Evolutionary conservation across 2,797 vertebrate genomes (phyloP).

Genomic region (Sebastes minor): DNA sequence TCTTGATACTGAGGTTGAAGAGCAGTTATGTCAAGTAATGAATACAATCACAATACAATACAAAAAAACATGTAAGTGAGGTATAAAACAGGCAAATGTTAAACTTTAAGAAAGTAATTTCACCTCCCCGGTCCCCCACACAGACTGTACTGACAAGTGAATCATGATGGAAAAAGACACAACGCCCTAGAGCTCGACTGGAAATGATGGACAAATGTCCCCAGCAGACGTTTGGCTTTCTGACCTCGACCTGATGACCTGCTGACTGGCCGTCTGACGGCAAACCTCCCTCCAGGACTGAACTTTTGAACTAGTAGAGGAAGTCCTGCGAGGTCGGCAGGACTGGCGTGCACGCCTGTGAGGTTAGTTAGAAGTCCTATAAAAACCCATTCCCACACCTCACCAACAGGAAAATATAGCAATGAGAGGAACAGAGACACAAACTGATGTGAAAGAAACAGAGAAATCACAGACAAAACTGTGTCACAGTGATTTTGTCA

Average conservation of each 20-base stretch:
- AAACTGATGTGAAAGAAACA: neutral
- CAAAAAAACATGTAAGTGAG: neutral
- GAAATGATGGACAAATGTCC: conserved; percentile 17
- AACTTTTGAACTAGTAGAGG: conserved; percentile 9
- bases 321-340: neutral
- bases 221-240: conserved; percentile 38
- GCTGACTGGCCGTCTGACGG: conserved; percentile 21
- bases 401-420: neutral
- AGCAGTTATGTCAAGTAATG: neutral
- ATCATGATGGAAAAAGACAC: neutral
- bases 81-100: neutral
- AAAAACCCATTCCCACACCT: neutral
- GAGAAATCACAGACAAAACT: neutral
- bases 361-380: neutral
- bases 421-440: neutral
- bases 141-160: neutral
- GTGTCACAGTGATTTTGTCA: neutral
- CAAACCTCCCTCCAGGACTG: conserved; percentile 18
- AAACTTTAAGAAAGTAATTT: neutral
- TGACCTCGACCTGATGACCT: conserved; percentile 37
- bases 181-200: neutral
- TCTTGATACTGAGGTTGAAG: neutral
- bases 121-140: neutral
- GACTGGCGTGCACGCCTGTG: neutral
- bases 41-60: neutral